Conservation (phyloP, 2,113 vertebrate species). For the Siphamia tubifer region DNA sequence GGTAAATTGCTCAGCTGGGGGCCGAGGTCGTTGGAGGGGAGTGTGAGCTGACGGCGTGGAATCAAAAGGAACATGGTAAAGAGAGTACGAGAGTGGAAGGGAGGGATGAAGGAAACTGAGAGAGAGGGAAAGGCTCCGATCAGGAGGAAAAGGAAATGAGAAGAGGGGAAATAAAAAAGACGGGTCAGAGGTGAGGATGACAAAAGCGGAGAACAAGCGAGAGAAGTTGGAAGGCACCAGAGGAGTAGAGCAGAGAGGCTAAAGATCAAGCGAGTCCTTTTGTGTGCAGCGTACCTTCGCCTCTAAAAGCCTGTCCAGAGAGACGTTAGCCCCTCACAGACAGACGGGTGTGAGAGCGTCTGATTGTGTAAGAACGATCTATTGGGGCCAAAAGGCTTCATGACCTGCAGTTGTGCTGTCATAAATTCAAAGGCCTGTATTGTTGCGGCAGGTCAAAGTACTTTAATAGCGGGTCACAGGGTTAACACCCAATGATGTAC, state of each 20-base stretch:
- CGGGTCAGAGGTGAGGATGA: constrained; percentile 21
- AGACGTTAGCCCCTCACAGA: constrained; percentile 56
- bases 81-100: too few species aligned
- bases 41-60: constrained; percentile 45
- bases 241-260: constrained; percentile 35
- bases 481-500: constrained; percentile 52
- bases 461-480: constrained; percentile 53
- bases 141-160: constrained; percentile 30
- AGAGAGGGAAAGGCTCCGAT: background rate
- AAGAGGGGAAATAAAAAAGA: constrained; percentile 6
- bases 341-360: constrained; percentile 41
- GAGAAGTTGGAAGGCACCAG: constrained; percentile 4
- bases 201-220: constrained; percentile 35
- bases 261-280: constrained; percentile 59
- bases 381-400: constrained; percentile 68
- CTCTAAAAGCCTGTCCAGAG: constrained; percentile 65
- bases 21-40: constrained; percentile 35
- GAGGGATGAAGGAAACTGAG: background rate
- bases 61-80: constrained; percentile 5
- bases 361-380: constrained; percentile 60
- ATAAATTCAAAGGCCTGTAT: constrained; percentile 64
- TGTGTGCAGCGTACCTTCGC: constrained; percentile 45
- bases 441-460: constrained; percentile 58
- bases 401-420: constrained; percentile 64
- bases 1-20: constrained; percentile 72